Evolutionary conservation across 2,797 vertebrate genomes (phyloP).

Genomic region (Acanthiza pusilla): DNA sequence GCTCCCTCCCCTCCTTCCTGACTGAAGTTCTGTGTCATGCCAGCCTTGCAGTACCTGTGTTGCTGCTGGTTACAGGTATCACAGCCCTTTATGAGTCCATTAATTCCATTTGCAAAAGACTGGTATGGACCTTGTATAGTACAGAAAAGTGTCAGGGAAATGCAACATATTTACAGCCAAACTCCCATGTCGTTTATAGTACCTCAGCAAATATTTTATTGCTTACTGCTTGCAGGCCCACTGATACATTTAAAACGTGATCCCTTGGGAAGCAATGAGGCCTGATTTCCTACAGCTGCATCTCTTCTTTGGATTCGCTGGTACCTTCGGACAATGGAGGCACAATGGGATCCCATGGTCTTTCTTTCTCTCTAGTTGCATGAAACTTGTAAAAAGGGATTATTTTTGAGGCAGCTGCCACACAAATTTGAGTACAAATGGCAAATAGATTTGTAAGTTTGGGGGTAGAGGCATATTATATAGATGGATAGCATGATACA

Average conservation of each 20-base stretch:
- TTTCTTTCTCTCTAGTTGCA: background rate
- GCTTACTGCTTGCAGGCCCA: background rate
- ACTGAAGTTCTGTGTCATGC: background rate
- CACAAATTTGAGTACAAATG: background rate
- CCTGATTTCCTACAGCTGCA: background rate
- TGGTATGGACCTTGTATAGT: background rate
- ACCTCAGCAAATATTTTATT: background rate
- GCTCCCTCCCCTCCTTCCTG: background rate
- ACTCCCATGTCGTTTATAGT: accelerated
- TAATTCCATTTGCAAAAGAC: background rate
- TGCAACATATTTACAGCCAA: background rate
- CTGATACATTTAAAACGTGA: background rate
- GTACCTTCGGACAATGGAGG: background rate
- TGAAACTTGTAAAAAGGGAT: background rate
- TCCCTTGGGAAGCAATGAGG: background rate
- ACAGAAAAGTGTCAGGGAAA: background rate
- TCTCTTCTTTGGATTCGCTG: background rate
- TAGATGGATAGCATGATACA: background rate
- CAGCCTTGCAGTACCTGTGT: background rate
- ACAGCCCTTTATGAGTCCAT: background rate
- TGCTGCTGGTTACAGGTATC: background rate
- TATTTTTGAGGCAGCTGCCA: background rate
- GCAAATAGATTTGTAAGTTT: background rate
- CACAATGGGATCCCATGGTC: background rate
- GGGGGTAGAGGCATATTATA: background rate